phyloP scores from a whole-genome alignment of 2,797 vertebrate species.

The Lacerta viridis region DNA sequence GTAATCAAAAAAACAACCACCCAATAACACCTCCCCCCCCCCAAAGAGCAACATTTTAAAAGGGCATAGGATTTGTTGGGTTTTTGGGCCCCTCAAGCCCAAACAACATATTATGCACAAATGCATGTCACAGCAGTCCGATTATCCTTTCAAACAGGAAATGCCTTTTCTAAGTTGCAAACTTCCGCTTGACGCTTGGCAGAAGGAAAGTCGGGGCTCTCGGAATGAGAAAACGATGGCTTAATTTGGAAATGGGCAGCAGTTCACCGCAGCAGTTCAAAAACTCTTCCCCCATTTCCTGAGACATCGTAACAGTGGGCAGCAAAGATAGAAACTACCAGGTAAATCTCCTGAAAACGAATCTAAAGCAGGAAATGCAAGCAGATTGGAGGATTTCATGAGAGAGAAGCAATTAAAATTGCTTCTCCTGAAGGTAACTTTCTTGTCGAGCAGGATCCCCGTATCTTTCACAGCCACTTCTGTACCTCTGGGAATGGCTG shows the following conservation, averaged over 20 bases:
- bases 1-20: too few species aligned
- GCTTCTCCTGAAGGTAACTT: background rate
- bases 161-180: too few species aligned
- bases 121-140: too few species aligned
- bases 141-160: too few species aligned
- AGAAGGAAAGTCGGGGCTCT: too few species aligned
- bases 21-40: too few species aligned
- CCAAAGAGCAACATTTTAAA: too few species aligned
- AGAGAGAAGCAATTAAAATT: background rate
- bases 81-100: too few species aligned
- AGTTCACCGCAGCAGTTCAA: slow-evolving; percentile 11
- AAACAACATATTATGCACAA: too few species aligned
- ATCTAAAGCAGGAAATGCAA: background rate
- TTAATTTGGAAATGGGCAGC: background rate
- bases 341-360: background rate
- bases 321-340: background rate
- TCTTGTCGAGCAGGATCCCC: rapidly evolving
- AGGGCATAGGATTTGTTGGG: too few species aligned
- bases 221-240: background rate
- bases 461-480: background rate
- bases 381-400: background rate
- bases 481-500: background rate
- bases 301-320: background rate
- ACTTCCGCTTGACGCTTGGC: too few species aligned
- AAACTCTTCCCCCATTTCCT: background rate